A percentile compares a stretch with the other conserved stretches of the same genome.
These are phyloP conservation scores for Morus bassanus DNA, from an alignment of 2,797 vertebrate genomes.

Conservation along the genomic window DNA sequence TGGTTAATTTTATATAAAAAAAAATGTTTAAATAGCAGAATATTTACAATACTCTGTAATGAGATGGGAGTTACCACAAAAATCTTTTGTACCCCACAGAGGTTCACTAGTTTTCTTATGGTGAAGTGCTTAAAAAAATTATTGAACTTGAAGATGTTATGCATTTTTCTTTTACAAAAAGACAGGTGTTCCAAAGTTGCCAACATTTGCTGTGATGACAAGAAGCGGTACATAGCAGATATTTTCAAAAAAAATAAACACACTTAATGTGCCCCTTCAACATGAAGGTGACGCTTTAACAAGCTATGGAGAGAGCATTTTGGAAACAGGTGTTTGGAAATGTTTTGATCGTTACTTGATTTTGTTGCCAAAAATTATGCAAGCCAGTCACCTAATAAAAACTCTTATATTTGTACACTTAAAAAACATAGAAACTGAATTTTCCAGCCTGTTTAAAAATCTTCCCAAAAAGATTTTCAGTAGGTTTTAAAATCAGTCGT, in stretches of 20 bases:
- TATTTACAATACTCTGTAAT: background rate
- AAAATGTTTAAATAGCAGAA: background rate
- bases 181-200: background rate
- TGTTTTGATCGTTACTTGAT: background rate
- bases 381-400: background rate
- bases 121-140: background rate
- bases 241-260: background rate
- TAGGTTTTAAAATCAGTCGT: background rate
- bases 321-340: background rate
- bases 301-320: background rate
- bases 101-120: background rate
- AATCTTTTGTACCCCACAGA: background rate
- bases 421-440: background rate
- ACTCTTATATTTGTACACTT: background rate
- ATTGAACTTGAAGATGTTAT: background rate
- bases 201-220: background rate
- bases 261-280: background rate
- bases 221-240: background rate
- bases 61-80: background rate
- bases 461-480: background rate
- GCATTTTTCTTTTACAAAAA: background rate
- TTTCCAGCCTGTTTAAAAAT: background rate
- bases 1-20: background rate
- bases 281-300: background rate
- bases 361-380: background rate